Evolutionary conservation across 1,140 invertebrate species (phyloP).

Genomic region (Sycobia sp.): DNA sequence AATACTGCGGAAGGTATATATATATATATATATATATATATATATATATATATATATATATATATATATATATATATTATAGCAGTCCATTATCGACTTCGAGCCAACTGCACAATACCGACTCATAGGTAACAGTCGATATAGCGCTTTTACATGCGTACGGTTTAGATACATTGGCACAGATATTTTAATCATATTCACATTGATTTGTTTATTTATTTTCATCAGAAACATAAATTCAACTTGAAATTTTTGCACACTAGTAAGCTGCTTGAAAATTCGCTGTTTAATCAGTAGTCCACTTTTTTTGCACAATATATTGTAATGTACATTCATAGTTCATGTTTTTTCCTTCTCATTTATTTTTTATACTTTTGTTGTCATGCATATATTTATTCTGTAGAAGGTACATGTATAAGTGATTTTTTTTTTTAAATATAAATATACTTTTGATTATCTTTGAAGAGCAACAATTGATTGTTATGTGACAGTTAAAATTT

Average conservation of each 20-base stretch:
- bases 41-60: slow-evolving; percentile 1
- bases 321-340: slow-evolving; percentile 22
- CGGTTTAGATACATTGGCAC: background rate
- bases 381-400: slow-evolving; percentile 17
- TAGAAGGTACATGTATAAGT: too few relatives aligned
- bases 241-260: too few relatives aligned
- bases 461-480: too few relatives aligned
- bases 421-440: too few relatives aligned
- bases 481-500: too few relatives aligned
- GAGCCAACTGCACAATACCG: slow-evolving; percentile 61
- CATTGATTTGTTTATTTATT: too few relatives aligned
- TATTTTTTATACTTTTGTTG: slow-evolving; percentile 1
- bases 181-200: too few relatives aligned
- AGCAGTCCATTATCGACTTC: slow-evolving; percentile 34
- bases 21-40: slow-evolving; percentile 2
- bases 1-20: too few relatives aligned
- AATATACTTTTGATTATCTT: too few relatives aligned
- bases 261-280: slow-evolving; percentile 18
- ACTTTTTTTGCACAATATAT: slow-evolving; percentile 24
- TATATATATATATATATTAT: slow-evolving; percentile 11
- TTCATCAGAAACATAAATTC: too few relatives aligned
- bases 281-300: background rate
- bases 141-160: background rate
- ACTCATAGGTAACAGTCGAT: slow-evolving; percentile 39
- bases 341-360: slow-evolving; percentile 21